Conservation (phyloP, 23 tunicate genomes). For the Styela clava region DNA sequence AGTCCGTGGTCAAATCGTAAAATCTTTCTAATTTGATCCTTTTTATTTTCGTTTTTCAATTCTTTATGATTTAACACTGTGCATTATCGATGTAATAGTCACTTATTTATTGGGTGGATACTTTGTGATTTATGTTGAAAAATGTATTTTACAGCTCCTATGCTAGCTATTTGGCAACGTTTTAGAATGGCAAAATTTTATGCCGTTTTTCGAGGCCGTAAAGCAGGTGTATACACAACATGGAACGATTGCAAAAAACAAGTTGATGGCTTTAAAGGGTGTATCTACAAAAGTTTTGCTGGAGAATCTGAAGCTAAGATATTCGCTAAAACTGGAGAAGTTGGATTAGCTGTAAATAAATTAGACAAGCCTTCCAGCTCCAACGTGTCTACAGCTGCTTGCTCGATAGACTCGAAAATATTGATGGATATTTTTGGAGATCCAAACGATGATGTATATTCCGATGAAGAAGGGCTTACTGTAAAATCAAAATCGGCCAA, state of each 20-base stretch:
- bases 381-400: neutral
- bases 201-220: constrained; percentile 61
- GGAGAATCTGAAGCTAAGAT: constrained; percentile 41
- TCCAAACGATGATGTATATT: neutral
- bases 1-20: too few relatives aligned
- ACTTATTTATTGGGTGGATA: too few relatives aligned
- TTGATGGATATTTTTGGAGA: constrained; percentile 3
- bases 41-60: too few relatives aligned
- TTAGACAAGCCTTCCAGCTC: neutral
- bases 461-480: neutral
- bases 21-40: too few relatives aligned
- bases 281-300: constrained; percentile 56
- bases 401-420: neutral
- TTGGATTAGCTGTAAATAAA: neutral
- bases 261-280: constrained; percentile 41
- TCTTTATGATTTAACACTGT: too few relatives aligned
- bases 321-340: constrained; percentile 27
- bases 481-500: neutral
- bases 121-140: too few relatives aligned
- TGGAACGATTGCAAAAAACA: constrained; percentile 66
- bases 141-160: too few relatives aligned
- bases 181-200: constrained; percentile 27
- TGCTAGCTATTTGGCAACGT: too few relatives aligned
- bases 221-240: constrained; percentile 64
- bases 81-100: too few relatives aligned